Evolutionary conservation across 2,797 vertebrate genomes (phyloP), one percentile per base, ranked within the genome.

Genomic region (Paratrypauchen microcephalus): DNA sequence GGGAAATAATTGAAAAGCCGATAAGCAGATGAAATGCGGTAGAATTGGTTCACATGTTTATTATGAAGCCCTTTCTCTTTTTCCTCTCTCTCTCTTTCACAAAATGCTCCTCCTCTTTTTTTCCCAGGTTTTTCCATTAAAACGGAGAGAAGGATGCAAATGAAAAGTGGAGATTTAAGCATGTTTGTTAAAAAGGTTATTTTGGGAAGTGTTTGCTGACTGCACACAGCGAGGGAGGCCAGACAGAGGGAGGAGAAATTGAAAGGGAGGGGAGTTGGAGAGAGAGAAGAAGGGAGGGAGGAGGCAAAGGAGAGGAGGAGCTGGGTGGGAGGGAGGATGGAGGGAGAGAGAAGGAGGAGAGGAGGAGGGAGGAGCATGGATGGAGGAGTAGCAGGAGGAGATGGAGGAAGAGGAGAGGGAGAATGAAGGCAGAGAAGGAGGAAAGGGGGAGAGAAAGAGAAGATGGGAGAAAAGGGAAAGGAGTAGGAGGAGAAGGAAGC

Each of bases 1-100:
- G 92, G 93, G 93, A 95, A 97, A 95, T 95, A 95, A 95, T 91
- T 88, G 19, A 91, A 94, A 95, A 95, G 95, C 91, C 94, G 89
- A 94, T 95, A 95, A 95, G 82, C 91, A 94, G 90, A 96, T 93
- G 94, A 94, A 95, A 95, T 88, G 84, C 66, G 79, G 85, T 90
- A 94, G 94, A 95, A 94, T 91, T 92, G 90, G 82, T 93, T 88
- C 83, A 84, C 90, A 76, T 80, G 87, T 82, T 71, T 90, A 92
- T 92, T 94, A 94, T 93, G 95, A 93, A 94, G 94, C 92, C 83
- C 68, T 24, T 23, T 26, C 23, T 45, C 39, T 41, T 41, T 41
- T 41, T 78, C 86, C 86, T 30, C 28, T 87, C 79, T 88, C 85
- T 87, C 19, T 54, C 50, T 21, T 87, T 92, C 91, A 89, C 92